Percentiles rank a stretch among this genome's conserved stretches.
These are phyloP conservation scores for Hydropotes inermis DNA, from an alignment of 2,113 vertebrate genomes.

Conservation along the genomic window DNA sequence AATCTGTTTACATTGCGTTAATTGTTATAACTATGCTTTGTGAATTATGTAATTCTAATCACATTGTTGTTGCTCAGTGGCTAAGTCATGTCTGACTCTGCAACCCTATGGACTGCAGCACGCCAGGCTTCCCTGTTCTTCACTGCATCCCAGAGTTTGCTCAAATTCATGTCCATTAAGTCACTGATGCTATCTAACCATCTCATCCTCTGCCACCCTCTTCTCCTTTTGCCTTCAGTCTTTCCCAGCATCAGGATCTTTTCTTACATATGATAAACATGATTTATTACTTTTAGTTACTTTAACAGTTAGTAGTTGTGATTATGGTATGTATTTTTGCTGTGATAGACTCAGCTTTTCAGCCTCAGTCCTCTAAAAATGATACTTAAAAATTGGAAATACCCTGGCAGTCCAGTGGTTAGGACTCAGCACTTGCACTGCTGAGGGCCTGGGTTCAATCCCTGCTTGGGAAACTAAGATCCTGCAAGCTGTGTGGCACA, in stretches of 20 bases:
- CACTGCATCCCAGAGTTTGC: not conserved
- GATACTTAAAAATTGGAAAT: not conserved
- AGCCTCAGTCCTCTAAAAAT: not conserved
- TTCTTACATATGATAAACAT: not conserved
- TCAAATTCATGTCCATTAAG: not conserved
- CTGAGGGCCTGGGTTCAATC: not conserved
- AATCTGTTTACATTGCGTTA: not conserved
- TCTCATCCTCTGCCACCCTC: not conserved
- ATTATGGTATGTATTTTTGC: not conserved
- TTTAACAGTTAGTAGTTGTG: not conserved
- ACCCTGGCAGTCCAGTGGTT: not conserved
- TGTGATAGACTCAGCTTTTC: not conserved
- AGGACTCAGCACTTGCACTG: not conserved
- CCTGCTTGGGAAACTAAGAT: not conserved
- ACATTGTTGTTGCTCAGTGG: not conserved
- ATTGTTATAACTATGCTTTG: not conserved
- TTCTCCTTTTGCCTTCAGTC: not conserved
- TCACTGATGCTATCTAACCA: not conserved
- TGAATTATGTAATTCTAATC: not conserved
- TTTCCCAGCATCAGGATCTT: not conserved
- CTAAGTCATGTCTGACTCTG: not conserved
- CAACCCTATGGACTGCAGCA: not conserved
- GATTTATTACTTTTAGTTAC: not conserved
- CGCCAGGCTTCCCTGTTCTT: not conserved
- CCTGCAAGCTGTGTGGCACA: not conserved